A percentile compares a stretch with the other conserved stretches of the same genome.
Evolutionary conservation across 2,113 vertebrate species (phyloP).

Genomic region (Zosterops japonicus): DNA sequence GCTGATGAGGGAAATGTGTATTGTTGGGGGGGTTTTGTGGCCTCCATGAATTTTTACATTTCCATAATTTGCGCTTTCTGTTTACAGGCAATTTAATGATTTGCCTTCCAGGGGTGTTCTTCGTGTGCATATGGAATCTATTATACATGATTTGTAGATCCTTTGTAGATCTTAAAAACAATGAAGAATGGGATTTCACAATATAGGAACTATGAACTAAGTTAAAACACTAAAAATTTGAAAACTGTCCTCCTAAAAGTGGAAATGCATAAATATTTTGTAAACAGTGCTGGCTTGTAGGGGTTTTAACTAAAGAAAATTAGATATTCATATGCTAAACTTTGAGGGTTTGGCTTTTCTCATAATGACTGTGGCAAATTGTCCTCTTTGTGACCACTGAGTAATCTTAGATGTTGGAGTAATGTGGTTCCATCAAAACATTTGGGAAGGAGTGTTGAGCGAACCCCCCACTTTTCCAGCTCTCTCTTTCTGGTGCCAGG

Average conservation of each 20-base stretch:
- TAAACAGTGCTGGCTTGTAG: neutral
- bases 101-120: neutral
- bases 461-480: neutral
- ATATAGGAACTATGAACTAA: neutral
- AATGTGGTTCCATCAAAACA: neutral
- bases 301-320: neutral
- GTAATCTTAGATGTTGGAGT: neutral
- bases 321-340: neutral
- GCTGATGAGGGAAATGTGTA: neutral
- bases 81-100: neutral
- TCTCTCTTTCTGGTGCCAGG: neutral
- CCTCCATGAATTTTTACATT: neutral
- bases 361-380: neutral
- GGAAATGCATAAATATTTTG: neutral
- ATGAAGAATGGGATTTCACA: conserved; percentile 2
- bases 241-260: neutral
- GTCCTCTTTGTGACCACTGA: neutral
- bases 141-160: neutral
- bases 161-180: conserved; percentile 1
- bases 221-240: neutral
- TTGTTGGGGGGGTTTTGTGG: accelerated
- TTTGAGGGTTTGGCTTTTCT: neutral
- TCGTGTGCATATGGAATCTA: neutral
- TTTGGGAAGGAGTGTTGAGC: neutral
- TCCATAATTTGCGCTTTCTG: neutral